Evolutionary conservation across 2,888 invertebrate species (phyloP).

Genomic region (Lordiphosa andalusiaca): DNA sequence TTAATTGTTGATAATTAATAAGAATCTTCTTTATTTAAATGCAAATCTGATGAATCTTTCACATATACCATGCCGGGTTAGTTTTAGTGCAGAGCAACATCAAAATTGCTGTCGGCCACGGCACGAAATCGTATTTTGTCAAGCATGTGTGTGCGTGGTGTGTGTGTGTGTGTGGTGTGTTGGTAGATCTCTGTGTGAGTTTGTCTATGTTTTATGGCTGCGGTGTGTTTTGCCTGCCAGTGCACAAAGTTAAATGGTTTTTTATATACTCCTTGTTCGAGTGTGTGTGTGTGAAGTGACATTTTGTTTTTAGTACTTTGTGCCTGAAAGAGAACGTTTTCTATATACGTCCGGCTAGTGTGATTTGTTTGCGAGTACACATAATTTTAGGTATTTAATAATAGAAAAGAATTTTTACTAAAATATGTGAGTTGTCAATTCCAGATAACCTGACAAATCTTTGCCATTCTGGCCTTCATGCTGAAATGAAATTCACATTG

Average conservation of each 20-base stretch:
- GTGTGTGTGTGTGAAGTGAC: not conserved
- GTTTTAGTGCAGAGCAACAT: slow-evolving; percentile 2
- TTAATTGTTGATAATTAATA: too few relatives aligned
- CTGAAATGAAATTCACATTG: too few relatives aligned
- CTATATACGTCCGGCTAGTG: too few relatives aligned
- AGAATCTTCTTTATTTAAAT: not conserved
- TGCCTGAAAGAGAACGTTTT: too few relatives aligned
- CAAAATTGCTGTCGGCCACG: slow-evolving; percentile 16
- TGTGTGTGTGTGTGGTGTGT: not conserved
- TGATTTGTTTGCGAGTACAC: too few relatives aligned
- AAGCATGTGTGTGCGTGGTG: slow-evolving; percentile 8
- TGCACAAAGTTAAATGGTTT: slow-evolving; percentile 40
- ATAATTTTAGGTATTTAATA: too few relatives aligned
- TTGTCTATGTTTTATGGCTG: slow-evolving; percentile 24
- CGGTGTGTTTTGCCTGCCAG: slow-evolving; percentile 23
- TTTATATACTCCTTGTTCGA: slow-evolving; percentile 20
- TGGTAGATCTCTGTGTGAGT: slow-evolving; percentile 3
- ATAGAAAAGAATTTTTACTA: too few relatives aligned
- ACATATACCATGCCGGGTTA: not conserved
- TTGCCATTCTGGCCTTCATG: too few relatives aligned
- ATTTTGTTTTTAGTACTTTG: too few relatives aligned
- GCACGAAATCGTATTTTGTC: slow-evolving; percentile 22
- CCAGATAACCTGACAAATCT: too few relatives aligned
- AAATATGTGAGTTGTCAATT: too few relatives aligned
- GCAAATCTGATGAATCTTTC: slow-evolving; percentile 1